phyloP scores from a whole-genome alignment of 2,797 vertebrate species.

The Epinephelus malabaricus region DNA sequence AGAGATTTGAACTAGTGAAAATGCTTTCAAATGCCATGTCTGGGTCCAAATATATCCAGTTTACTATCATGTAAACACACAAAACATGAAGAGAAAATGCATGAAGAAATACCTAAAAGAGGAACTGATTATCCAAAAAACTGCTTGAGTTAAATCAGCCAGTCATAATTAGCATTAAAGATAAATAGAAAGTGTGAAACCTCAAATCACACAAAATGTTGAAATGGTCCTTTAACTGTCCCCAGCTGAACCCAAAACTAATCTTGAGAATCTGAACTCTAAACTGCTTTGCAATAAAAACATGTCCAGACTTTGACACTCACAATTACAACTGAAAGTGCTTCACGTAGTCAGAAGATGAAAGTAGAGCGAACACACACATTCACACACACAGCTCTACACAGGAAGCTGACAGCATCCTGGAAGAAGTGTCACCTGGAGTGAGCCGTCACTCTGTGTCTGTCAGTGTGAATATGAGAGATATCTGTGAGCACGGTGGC shows the following conservation, averaged over 20 bases:
- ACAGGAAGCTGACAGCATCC: conserved; percentile 45
- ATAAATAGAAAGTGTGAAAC: background rate
- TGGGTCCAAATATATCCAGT: no score
- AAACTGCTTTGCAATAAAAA: background rate
- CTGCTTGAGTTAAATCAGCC: no score
- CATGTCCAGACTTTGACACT: conserved; percentile 1
- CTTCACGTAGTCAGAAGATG: background rate
- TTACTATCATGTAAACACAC: no score
- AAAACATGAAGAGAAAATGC: no score
- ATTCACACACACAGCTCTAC: background rate
- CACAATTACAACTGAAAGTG: background rate
- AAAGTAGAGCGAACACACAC: background rate
- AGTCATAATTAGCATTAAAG: background rate
- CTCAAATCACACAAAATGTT: background rate
- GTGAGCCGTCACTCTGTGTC: background rate
- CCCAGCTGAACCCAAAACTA: background rate
- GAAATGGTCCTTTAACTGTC: background rate
- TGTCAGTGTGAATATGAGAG: background rate
- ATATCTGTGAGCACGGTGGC: background rate
- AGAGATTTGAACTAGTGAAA: background rate
- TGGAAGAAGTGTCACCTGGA: conserved; percentile 14
- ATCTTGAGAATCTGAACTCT: background rate
- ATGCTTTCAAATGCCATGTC: no score
- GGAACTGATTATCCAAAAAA: no score
- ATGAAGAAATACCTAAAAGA: no score